A percentile compares a stretch with the other conserved stretches of the same genome.
phyloP scores from a whole-genome alignment of 1,140 invertebrate genomes.

The Laodelphax striatellus region DNA sequence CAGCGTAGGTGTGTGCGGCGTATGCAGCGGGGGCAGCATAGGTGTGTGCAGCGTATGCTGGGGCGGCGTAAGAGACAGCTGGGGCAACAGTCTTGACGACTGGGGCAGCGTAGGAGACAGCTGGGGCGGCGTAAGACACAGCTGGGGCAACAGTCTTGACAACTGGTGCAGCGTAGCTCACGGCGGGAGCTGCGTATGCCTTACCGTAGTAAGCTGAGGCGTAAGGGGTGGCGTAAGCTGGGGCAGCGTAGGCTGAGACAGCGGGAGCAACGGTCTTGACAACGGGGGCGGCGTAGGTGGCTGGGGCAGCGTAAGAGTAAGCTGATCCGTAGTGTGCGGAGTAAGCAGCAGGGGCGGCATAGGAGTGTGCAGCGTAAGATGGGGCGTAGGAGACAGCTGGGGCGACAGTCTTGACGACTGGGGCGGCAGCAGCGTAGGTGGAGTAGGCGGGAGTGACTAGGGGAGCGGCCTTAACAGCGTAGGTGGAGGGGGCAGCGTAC shows the following conservation, averaged over 20 bases:
- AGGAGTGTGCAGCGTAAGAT: conserved; percentile 3
- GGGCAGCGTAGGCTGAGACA: conserved; percentile 3
- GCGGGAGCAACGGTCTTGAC: not conserved
- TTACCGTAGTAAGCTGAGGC: conserved; percentile 14
- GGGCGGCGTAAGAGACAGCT: conserved; percentile 5
- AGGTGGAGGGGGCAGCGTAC: not conserved
- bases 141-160: conserved; percentile 8
- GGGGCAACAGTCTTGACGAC: conserved; percentile 5
- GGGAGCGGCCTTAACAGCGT: not conserved
- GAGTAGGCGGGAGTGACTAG: not conserved
- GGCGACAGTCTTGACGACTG: conserved; percentile 5
- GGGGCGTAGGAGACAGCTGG: conserved; percentile 15
- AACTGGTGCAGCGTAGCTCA: conserved; percentile 3
- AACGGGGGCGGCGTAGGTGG: conserved; percentile 14
- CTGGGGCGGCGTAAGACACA: conserved; percentile 7
- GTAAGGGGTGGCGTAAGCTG: conserved; percentile 6
- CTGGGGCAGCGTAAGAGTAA: conserved; percentile 19
- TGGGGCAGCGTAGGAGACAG: conserved; percentile 1
- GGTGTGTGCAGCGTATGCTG: conserved; percentile 12
- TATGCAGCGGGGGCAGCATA: conserved; percentile 9
- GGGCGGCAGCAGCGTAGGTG: conserved; percentile 6
- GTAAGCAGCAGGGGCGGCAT: conserved; percentile 22
- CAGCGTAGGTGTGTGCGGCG: no score
- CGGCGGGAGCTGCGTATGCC: conserved; percentile 10
- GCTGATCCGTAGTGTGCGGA: conserved; percentile 11